phyloP scores from a whole-genome alignment of 2,113 vertebrate genomes.

The Pleuronectes platessa region DNA sequence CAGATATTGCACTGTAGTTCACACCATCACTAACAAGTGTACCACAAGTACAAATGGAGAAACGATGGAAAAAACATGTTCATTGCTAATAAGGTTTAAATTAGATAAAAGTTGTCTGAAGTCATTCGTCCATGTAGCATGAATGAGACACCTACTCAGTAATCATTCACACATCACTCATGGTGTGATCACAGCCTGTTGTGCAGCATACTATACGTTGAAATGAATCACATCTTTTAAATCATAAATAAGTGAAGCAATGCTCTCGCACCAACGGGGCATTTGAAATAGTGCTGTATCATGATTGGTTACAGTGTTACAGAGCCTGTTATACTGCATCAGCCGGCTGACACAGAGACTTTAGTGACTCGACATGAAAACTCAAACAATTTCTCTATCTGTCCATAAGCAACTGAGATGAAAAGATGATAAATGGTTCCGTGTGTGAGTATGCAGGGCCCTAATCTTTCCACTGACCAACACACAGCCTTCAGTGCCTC shows the following conservation, averaged over 20 bases:
- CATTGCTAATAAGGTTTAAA: too few relatives aligned
- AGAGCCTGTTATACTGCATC: background rate
- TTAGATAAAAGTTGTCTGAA: too few relatives aligned
- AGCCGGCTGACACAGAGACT: background rate
- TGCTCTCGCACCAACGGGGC: background rate
- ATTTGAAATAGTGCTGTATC: background rate
- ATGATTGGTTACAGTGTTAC: background rate
- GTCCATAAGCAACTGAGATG: constrained; percentile 11
- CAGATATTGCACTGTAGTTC: too few relatives aligned
- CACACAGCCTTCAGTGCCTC: constrained; percentile 34
- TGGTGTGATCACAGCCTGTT: background rate
- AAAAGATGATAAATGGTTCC: constrained; percentile 40
- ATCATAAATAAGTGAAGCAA: background rate
- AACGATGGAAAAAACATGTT: too few relatives aligned
- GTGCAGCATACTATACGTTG: background rate
- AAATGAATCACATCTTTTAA: background rate
- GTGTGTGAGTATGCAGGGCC: constrained; percentile 15
- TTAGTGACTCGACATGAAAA: background rate
- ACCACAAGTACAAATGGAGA: too few relatives aligned
- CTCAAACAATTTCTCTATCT: constrained; percentile 14
- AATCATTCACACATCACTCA: too few relatives aligned
- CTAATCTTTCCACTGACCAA: constrained; percentile 40
- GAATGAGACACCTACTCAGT: too few relatives aligned
- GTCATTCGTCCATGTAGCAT: too few relatives aligned
- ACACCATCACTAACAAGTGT: too few relatives aligned